Evolutionary conservation across 2,888 invertebrate species (phyloP).

Genomic region (Euplexia lucipara): DNA sequence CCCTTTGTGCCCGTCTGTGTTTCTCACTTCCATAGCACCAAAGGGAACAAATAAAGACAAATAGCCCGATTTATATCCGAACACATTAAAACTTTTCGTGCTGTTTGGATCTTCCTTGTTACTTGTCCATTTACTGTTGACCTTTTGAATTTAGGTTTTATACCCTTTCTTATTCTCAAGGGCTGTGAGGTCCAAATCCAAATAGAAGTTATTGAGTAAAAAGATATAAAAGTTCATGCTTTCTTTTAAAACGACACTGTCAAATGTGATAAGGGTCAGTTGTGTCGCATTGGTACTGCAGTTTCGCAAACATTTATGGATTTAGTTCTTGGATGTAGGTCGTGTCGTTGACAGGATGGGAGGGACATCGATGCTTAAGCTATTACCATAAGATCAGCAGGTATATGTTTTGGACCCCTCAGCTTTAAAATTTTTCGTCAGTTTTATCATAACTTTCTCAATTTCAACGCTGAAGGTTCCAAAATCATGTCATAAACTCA

Average conservation of each 20-base stretch:
- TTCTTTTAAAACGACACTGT: slow-evolving; percentile 11
- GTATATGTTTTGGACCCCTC: no score
- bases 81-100: slow-evolving; percentile 83
- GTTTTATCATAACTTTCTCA: no score
- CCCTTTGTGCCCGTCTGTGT: slow-evolving; percentile 50
- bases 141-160: slow-evolving; percentile 72
- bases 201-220: slow-evolving; percentile 59
- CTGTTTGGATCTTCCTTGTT: slow-evolving; percentile 61
- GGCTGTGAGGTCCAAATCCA: slow-evolving; percentile 46
- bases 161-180: slow-evolving; percentile 62
- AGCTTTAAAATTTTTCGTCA: no score
- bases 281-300: neutral
- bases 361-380: no score
- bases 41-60: slow-evolving; percentile 83
- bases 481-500: no score
- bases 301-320: neutral
- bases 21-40: slow-evolving; percentile 59
- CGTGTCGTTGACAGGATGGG: no score
- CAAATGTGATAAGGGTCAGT: neutral
- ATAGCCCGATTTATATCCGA: slow-evolving; percentile 84
- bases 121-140: slow-evolving; percentile 70
- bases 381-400: no score
- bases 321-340: neutral
- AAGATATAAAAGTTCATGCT: slow-evolving; percentile 23
- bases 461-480: no score